Evolutionary conservation across 2,113 vertebrate species (phyloP).

Genomic region (Stercorarius parasiticus): DNA sequence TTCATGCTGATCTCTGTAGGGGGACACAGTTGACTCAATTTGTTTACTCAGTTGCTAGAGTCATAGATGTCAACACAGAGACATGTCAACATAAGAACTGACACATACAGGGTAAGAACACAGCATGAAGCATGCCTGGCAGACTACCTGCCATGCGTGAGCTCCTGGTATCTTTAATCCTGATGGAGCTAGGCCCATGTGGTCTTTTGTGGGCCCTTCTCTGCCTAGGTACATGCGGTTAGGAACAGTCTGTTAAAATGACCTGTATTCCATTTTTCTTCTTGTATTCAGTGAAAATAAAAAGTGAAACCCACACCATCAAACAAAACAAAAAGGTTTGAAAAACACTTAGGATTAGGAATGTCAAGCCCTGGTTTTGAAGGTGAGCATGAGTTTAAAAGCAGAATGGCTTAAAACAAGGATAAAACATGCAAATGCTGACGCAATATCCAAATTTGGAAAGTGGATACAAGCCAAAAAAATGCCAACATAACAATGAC

Average conservation of each 20-base stretch:
- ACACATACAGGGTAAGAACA: neutral
- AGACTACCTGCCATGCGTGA: neutral
- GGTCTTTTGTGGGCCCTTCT: neutral
- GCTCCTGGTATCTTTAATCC: neutral
- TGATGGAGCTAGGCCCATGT: neutral
- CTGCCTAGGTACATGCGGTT: neutral
- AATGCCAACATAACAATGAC: neutral
- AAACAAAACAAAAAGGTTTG: neutral
- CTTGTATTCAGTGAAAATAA: neutral
- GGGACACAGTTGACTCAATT: neutral
- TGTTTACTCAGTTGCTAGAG: neutral
- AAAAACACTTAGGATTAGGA: neutral
- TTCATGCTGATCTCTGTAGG: neutral
- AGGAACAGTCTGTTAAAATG: neutral
- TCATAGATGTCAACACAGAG: neutral
- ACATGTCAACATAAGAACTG: neutral
- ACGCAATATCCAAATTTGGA: neutral
- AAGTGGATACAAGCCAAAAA: neutral
- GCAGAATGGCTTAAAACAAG: neutral
- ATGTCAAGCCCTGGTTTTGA: neutral
- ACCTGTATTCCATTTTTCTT: neutral
- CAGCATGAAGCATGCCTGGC: neutral
- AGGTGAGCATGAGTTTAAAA: neutral
- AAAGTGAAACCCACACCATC: neutral
- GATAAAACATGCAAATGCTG: neutral